These are phyloP conservation scores for Actinernus sp. DNA, from an alignment of 92 coral and sea anemone genomes.

Conservation along the genomic window DNA sequence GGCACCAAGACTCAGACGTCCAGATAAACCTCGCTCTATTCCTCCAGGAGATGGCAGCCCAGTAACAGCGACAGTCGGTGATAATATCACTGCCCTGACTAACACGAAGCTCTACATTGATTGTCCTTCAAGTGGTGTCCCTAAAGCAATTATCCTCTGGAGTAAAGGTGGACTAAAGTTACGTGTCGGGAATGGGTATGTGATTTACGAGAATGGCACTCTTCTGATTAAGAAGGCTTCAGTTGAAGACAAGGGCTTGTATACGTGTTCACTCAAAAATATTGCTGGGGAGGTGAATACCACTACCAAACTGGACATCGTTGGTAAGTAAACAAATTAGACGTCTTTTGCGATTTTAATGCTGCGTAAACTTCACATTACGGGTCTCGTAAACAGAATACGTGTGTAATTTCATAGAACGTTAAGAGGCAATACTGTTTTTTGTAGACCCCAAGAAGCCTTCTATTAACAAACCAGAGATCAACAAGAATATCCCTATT, in stretches of 20 bases:
- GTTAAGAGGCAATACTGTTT: too few species aligned
- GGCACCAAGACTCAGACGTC: conserved; percentile 47
- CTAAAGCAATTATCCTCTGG: conserved; percentile 71
- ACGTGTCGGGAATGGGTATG: conserved; percentile 18
- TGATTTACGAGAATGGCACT: conserved; percentile 52
- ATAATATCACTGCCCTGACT: conserved; percentile 46
- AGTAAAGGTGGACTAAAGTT: conserved; percentile 50
- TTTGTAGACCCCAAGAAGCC: conserved; percentile 47
- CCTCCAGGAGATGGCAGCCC: conserved; percentile 20
- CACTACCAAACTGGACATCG: too few species aligned
- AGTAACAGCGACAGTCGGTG: conserved; percentile 61
- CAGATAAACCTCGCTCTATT: conserved; percentile 10
- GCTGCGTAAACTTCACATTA: too few species aligned
- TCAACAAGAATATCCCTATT: conserved; percentile 36
- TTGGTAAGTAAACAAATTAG: neutral
- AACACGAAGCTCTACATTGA: conserved; percentile 48
- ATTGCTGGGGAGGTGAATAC: conserved; percentile 61
- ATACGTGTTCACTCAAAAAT: conserved; percentile 66
- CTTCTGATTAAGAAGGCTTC: conserved; percentile 43
- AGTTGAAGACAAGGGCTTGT: conserved; percentile 63
- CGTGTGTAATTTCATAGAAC: too few species aligned
- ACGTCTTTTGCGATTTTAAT: too few species aligned
- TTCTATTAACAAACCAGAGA: conserved; percentile 3
- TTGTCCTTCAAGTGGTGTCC: conserved; percentile 76
- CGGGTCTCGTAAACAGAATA: too few species aligned